These are phyloP conservation scores for Hydrochoerus hydrochaeris DNA, from an alignment of 2,113 vertebrate genomes.

Conservation along the genomic window DNA sequence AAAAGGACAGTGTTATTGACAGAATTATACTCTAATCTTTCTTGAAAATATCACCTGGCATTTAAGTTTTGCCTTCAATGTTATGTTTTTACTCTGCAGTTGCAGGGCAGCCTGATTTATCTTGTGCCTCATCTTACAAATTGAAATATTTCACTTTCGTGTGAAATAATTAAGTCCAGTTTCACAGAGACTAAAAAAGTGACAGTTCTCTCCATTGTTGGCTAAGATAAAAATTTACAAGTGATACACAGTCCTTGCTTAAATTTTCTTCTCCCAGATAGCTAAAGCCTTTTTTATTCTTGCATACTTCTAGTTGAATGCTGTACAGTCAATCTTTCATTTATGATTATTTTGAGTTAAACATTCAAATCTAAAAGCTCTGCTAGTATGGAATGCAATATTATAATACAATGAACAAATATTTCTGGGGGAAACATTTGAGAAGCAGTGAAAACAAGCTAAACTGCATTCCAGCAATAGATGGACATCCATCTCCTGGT, in stretches of 20 bases:
- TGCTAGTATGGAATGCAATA: slow-evolving; percentile 4
- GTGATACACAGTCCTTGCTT: neutral
- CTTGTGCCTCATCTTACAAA: slow-evolving; percentile 32
- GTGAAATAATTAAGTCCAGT: slow-evolving; percentile 44
- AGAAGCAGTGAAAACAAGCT: slow-evolving; percentile 64
- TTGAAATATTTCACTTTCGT: slow-evolving; percentile 17
- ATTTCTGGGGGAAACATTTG: slow-evolving; percentile 12
- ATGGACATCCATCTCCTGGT: slow-evolving; percentile 61
- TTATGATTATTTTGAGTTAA: slow-evolving; percentile 49
- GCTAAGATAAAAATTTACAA: slow-evolving; percentile 48
- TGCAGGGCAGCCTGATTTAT: slow-evolving; percentile 27
- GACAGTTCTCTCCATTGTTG: slow-evolving; percentile 24
- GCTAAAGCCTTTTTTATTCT: slow-evolving; percentile 16
- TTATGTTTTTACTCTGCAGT: neutral
- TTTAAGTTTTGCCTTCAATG: slow-evolving; percentile 37
- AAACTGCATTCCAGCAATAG: slow-evolving; percentile 67
- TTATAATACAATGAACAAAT: slow-evolving; percentile 55
- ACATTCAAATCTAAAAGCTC: slow-evolving; percentile 45
- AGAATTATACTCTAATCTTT: neutral
- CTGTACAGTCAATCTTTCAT: neutral
- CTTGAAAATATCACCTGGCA: neutral
- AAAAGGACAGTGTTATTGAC: slow-evolving; percentile 2
- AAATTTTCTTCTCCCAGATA: neutral
- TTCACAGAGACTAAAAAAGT: slow-evolving; percentile 12
- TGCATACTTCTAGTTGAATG: slow-evolving; percentile 19